A percentile compares a stretch with the other conserved stretches of the same genome.
Conservation (phyloP, 2,888 invertebrate genomes). For the Graphium colonna region DNA sequence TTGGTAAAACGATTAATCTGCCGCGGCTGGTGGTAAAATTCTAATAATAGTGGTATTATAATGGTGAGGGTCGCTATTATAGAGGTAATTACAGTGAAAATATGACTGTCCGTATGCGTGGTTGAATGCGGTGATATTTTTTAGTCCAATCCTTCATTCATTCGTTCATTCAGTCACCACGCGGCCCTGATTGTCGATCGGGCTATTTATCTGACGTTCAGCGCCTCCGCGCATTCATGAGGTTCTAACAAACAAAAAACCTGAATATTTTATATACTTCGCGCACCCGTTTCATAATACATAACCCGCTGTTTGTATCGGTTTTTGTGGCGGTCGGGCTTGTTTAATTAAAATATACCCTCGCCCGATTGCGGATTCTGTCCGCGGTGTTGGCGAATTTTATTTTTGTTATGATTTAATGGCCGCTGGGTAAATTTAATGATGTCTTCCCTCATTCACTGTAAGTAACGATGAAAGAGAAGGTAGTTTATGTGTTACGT, state of each 20-base stretch:
- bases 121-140: constrained; percentile 68
- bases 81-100: constrained; percentile 78
- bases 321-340: constrained; percentile 11
- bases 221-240: constrained; percentile 40
- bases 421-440: constrained; percentile 1
- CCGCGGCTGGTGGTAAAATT: constrained; percentile 76
- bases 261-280: constrained; percentile 11
- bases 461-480: neutral
- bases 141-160: constrained; percentile 49
- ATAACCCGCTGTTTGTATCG: constrained; percentile 16
- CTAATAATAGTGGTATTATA: constrained; percentile 55
- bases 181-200: constrained; percentile 61
- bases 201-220: constrained; percentile 46
- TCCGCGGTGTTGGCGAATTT: constrained; percentile 21
- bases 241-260: constrained; percentile 28
- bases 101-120: constrained; percentile 68
- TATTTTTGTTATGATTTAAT: constrained; percentile 15
- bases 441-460: neutral
- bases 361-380: constrained; percentile 21
- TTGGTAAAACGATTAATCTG: constrained; percentile 77
- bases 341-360: constrained; percentile 26
- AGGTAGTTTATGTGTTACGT: neutral
- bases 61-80: constrained; percentile 79
- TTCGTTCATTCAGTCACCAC: constrained; percentile 51
- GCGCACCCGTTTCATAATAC: constrained; percentile 19